These are phyloP conservation scores for Beroe forskalii DNA, from an alignment of 37 sponge, comb jelly and placozoan species.

Conservation along the genomic window DNA sequence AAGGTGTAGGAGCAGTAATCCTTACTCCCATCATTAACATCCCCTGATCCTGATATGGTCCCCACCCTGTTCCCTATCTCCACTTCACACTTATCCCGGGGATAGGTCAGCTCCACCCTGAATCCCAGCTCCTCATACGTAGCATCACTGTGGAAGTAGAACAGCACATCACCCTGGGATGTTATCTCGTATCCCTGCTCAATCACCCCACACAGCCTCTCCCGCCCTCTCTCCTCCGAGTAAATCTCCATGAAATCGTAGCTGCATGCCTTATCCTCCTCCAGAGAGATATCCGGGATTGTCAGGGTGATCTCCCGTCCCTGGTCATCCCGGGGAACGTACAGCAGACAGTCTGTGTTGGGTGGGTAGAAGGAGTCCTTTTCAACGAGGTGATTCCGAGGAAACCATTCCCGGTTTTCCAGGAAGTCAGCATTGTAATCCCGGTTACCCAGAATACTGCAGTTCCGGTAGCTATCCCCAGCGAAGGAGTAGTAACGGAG, in stretches of 20 bases:
- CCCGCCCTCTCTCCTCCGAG: neutral
- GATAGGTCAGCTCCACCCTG: neutral
- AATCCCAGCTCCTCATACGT: neutral
- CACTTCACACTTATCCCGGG: neutral
- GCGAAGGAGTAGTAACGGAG: neutral
- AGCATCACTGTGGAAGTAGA: conserved; percentile 53
- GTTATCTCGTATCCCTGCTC: neutral
- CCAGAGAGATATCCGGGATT: neutral
- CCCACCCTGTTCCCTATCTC: neutral
- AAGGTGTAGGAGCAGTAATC: neutral
- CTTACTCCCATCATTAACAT: neutral
- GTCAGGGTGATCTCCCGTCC: neutral
- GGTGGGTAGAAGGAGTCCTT: neutral
- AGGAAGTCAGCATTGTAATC: conserved; percentile 10
- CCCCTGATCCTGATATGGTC: neutral
- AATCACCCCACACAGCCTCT: neutral
- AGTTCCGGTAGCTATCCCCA: neutral
- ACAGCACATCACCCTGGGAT: neutral
- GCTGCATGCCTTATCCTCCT: conserved; percentile 19
- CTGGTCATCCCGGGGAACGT: neutral
- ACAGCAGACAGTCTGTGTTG: conserved; percentile 16
- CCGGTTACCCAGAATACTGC: neutral
- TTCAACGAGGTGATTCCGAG: neutral
- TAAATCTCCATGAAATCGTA: conserved; percentile 45
- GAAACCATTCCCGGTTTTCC: neutral